These are phyloP conservation scores for Gambelia wislizenii DNA, from an alignment of 2,797 vertebrate genomes.

Conservation along the genomic window DNA sequence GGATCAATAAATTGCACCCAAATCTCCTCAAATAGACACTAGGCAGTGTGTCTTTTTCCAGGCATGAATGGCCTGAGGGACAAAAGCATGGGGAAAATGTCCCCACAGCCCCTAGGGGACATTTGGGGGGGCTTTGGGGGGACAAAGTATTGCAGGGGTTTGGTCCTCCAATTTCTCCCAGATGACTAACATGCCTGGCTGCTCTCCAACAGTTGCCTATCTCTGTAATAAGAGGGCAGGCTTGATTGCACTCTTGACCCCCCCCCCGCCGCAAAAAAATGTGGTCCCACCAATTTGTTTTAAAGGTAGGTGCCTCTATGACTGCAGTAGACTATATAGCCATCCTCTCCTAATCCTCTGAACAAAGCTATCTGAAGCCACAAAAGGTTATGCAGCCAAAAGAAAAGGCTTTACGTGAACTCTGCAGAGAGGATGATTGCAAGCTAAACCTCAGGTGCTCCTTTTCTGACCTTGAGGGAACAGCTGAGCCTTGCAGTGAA, in stretches of 20 bases:
- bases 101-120: too few relatives aligned
- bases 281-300: background rate
- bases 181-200: too few relatives aligned
- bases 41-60: too few relatives aligned
- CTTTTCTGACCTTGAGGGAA: slow-evolving; percentile 27
- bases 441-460: slow-evolving; percentile 13
- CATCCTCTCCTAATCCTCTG: slow-evolving; percentile 22
- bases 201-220: too few relatives aligned
- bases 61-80: too few relatives aligned
- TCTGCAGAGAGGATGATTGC: slow-evolving; percentile 35
- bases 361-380: slow-evolving; percentile 32
- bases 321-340: slow-evolving; percentile 10
- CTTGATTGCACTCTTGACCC: background rate
- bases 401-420: slow-evolving; percentile 39
- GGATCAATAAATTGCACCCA: too few relatives aligned
- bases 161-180: too few relatives aligned
- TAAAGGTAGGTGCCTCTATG: background rate
- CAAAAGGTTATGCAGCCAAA: slow-evolving; percentile 27
- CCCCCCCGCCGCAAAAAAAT: too few relatives aligned
- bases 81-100: too few relatives aligned
- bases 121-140: too few relatives aligned
- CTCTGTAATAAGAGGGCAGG: background rate
- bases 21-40: too few relatives aligned
- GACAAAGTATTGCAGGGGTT: too few relatives aligned
- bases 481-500: slow-evolving; percentile 32